Evolutionary conservation across 2,797 vertebrate genomes (phyloP).

Genomic region (Echeneis naucrates): DNA sequence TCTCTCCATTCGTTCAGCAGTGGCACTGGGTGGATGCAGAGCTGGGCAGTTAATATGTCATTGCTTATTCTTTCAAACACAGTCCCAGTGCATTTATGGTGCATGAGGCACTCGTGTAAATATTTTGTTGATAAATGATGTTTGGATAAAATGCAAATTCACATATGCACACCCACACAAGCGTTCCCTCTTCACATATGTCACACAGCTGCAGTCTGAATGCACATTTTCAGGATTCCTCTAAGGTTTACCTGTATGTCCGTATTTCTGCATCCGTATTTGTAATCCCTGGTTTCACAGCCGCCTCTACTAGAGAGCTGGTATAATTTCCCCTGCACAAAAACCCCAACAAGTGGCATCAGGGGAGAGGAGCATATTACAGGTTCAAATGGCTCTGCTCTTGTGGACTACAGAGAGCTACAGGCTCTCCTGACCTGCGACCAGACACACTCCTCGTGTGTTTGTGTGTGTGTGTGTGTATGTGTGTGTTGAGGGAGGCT

Average conservation of each 20-base stretch:
- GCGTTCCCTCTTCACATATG: slow-evolving; percentile 16
- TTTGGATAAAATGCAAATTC: slow-evolving; percentile 46
- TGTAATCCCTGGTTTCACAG: slow-evolving; percentile 55
- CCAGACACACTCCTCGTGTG: slow-evolving; percentile 53
- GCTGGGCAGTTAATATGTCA: slow-evolving; percentile 56
- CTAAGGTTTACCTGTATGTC: slow-evolving; percentile 31
- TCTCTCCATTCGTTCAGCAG: slow-evolving; percentile 24
- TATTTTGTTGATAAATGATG: slow-evolving; percentile 62
- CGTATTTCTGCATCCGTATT: slow-evolving; percentile 44
- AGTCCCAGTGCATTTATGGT: slow-evolving; percentile 58
- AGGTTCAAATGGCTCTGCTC: slow-evolving; percentile 88
- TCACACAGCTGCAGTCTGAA: slow-evolving; percentile 24
- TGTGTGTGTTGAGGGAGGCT: slow-evolving; percentile 70
- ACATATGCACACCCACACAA: slow-evolving; percentile 33
- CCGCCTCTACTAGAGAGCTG: slow-evolving; percentile 61
- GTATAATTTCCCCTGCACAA: slow-evolving; percentile 83
- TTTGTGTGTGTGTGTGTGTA: slow-evolving; percentile 43
- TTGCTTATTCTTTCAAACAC: slow-evolving; percentile 47
- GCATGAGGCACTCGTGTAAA: slow-evolving; percentile 61
- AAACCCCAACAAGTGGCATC: slow-evolving; percentile 86
- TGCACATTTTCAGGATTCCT: neutral
- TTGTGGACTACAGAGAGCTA: slow-evolving; percentile 76
- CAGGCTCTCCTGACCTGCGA: slow-evolving; percentile 83
- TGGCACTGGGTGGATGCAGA: slow-evolving; percentile 19
- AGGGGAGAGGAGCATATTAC: slow-evolving; percentile 87